These are phyloP conservation scores for Oceanodroma leucorhoa DNA, from an alignment of 2,797 vertebrate species.

Conservation along the genomic window DNA sequence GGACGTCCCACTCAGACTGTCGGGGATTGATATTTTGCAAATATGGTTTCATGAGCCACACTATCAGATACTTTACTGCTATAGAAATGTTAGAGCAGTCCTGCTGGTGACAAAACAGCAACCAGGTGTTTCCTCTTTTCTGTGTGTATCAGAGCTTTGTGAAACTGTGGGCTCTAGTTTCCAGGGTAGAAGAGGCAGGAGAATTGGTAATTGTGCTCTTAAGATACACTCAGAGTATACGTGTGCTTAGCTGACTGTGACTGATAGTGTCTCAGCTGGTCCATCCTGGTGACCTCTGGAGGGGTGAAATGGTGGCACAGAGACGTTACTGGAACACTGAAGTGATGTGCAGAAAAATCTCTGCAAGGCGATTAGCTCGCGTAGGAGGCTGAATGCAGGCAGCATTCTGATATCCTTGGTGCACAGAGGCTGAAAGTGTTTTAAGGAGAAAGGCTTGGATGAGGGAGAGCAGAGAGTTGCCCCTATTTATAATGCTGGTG, in stretches of 20 bases:
- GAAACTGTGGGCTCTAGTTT: fast-evolving
- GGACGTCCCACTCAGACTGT: fast-evolving
- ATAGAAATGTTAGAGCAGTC: background rate
- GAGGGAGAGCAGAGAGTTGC: background rate
- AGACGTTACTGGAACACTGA: fast-evolving
- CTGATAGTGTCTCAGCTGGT: background rate
- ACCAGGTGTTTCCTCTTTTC: background rate
- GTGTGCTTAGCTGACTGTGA: background rate
- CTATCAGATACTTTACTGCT: too few relatives aligned
- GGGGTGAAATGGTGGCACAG: background rate
- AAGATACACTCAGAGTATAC: fast-evolving
- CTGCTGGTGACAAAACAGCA: background rate
- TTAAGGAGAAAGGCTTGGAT: fast-evolving
- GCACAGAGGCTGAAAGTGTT: background rate
- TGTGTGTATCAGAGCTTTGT: too few relatives aligned
- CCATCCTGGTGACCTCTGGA: background rate
- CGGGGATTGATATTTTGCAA: background rate
- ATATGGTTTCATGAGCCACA: fast-evolving
- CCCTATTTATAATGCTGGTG: background rate
- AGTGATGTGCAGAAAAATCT: background rate
- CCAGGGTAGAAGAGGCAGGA: background rate
- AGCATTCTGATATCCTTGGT: background rate
- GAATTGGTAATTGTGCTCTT: background rate
- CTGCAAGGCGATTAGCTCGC: fast-evolving
- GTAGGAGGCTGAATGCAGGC: background rate